Percentiles rank a stretch among this genome's conserved stretches.
Conservation (phyloP, 1,140 invertebrate genomes). For the Amphibalanus amphitrite region DNA sequence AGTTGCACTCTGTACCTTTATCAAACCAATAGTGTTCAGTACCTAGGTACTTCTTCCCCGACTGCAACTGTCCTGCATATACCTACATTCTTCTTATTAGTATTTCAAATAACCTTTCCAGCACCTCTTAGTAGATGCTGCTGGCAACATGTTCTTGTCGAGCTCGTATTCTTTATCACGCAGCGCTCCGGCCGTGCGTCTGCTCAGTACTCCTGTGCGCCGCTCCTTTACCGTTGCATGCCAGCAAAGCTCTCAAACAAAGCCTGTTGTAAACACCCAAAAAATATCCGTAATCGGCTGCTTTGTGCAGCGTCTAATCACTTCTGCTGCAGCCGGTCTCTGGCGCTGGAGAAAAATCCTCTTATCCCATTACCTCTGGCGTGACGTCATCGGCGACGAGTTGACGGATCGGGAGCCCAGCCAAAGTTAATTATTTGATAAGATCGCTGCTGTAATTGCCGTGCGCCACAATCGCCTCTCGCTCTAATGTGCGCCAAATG, state of each 20-base stretch:
- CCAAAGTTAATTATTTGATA: constrained; percentile 2
- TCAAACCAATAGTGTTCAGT: too few species aligned
- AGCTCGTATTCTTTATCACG: too few species aligned
- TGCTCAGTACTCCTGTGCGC: too few species aligned
- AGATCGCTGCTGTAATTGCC: neutral
- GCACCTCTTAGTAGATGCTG: too few species aligned
- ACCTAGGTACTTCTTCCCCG: too few species aligned
- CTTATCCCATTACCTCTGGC: neutral
- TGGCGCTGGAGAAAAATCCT: neutral
- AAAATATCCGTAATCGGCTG: neutral
- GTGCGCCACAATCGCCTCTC: neutral
- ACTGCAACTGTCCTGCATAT: too few species aligned
- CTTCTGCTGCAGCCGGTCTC: neutral
- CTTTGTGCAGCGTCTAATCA: neutral
- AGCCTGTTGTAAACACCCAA: constrained; percentile 1
- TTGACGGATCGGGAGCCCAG: neutral
- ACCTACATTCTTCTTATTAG: too few species aligned
- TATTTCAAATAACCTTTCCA: too few species aligned
- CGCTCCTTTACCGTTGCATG: neutral
- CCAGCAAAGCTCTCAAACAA: neutral
- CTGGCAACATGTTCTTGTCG: too few species aligned
- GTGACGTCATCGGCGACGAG: neutral
- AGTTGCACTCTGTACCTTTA: too few species aligned
- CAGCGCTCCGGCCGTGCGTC: too few species aligned
- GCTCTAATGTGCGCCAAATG: neutral